Conservation (phyloP, 2,888 invertebrate genomes). For the Ptilodon capucinus region DNA sequence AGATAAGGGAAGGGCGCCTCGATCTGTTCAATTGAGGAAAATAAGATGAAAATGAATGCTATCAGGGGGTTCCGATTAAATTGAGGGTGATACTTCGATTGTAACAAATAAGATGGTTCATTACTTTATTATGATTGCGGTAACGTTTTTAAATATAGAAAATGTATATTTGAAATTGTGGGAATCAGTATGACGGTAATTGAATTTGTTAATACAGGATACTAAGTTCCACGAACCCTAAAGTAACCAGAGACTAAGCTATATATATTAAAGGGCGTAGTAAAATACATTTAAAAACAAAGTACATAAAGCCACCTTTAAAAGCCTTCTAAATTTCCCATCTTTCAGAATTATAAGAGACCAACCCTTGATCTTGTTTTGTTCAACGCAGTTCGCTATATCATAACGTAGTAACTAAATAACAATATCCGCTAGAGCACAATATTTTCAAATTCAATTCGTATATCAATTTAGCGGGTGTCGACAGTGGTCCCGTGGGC, state of each 20-base stretch:
- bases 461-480: slow-evolving; percentile 23
- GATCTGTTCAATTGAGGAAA: neutral
- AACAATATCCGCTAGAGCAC: neutral
- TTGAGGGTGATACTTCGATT: neutral
- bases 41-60: neutral
- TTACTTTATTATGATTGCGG: neutral
- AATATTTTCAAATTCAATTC: slow-evolving; percentile 21
- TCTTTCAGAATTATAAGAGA: neutral
- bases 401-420: neutral
- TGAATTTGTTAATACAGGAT: too few species aligned
- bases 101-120: neutral
- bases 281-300: neutral
- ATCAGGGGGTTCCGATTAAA: neutral
- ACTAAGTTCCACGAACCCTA: too few species aligned
- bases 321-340: neutral
- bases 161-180: too few species aligned
- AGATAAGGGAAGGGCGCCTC: neutral
- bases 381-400: neutral
- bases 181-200: too few species aligned
- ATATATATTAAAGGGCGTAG: too few species aligned
- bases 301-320: neutral
- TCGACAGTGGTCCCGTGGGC: slow-evolving; percentile 8
- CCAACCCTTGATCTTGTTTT: neutral
- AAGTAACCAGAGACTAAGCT: too few species aligned
- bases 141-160: neutral